A percentile compares a stretch with the other conserved stretches of the same genome.
These are phyloP conservation scores for Cottus gobio DNA, from an alignment of 2,113 vertebrate genomes.

Conservation along the genomic window DNA sequence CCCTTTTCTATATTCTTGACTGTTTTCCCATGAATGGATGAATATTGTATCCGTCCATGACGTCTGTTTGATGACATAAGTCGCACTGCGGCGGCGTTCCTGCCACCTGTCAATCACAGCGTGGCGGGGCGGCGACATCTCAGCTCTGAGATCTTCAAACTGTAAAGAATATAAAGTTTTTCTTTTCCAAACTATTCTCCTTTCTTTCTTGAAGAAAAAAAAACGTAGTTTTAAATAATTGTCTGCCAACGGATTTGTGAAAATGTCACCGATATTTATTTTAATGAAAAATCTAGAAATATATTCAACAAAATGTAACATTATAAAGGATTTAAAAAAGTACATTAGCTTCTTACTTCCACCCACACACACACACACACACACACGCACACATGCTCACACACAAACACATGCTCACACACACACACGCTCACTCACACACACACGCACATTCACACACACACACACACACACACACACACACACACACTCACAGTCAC, in stretches of 20 bases:
- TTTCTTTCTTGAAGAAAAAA: background rate
- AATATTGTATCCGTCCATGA: background rate
- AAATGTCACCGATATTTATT: conserved; percentile 19
- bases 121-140: background rate
- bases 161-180: background rate
- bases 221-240: background rate
- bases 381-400: no score
- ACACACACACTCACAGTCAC: conserved; percentile 22
- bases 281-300: background rate
- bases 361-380: background rate
- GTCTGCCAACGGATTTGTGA: background rate
- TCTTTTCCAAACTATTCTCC: background rate
- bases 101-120: background rate
- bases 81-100: background rate
- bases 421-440: conserved; percentile 20
- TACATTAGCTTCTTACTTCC: background rate
- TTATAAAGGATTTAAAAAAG: background rate
- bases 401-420: background rate
- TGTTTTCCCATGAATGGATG: background rate
- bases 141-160: background rate
- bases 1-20: background rate
- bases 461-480: conserved; percentile 16
- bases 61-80: background rate
- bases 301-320: background rate
- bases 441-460: conserved; percentile 3